These are phyloP conservation scores for Gortyna flavago DNA, from an alignment of 2,888 invertebrate genomes.

Conservation along the genomic window DNA sequence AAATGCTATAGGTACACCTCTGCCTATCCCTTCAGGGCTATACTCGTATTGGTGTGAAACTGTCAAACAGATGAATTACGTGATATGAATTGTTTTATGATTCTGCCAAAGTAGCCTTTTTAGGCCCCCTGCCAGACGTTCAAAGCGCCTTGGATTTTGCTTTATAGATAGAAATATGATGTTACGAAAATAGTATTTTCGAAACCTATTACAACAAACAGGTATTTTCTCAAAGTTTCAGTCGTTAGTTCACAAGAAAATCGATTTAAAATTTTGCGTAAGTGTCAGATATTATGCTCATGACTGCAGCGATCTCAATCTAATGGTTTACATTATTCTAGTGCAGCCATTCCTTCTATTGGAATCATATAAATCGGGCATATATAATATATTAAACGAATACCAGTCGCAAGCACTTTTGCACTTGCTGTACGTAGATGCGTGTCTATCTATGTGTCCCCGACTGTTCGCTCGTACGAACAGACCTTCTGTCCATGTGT, in stretches of 20 bases:
- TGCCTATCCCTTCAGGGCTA: too few relatives aligned
- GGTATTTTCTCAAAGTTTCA: neutral
- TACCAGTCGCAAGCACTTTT: neutral
- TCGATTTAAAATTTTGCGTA: neutral
- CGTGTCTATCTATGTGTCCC: neutral
- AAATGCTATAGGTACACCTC: too few relatives aligned
- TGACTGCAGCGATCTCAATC: neutral
- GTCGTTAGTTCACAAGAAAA: neutral
- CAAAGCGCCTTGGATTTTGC: too few relatives aligned
- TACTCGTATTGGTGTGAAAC: too few relatives aligned
- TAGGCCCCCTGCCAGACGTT: too few relatives aligned
- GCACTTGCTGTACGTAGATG: neutral
- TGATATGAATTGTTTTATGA: too few relatives aligned
- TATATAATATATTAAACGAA: neutral
- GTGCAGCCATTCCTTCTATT: neutral
- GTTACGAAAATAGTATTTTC: neutral
- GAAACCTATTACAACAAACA: neutral
- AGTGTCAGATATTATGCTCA: neutral
- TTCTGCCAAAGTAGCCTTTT: too few relatives aligned
- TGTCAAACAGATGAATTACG: too few relatives aligned
- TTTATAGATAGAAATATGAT: neutral
- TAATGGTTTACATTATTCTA: neutral
- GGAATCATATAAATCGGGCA: neutral
- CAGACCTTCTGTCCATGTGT: conserved; percentile 11
- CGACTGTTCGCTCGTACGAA: neutral